These are phyloP conservation scores for Ptilodon capucinus DNA, from an alignment of 2,888 invertebrate genomes.

Conservation along the genomic window DNA sequence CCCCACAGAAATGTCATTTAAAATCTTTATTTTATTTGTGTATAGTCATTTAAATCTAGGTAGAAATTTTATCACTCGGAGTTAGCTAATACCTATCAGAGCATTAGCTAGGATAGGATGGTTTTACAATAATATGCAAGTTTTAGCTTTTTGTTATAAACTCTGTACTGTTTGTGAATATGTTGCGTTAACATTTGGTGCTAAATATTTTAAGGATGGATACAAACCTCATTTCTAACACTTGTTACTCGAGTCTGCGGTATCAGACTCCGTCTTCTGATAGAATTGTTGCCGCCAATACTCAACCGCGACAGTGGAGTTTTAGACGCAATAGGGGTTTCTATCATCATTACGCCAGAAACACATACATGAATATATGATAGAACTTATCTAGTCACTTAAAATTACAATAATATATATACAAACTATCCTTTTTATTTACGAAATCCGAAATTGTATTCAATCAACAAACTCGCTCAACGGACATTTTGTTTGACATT, in stretches of 20 bases:
- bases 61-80: too few relatives aligned
- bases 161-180: too few relatives aligned
- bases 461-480: conserved; percentile 9
- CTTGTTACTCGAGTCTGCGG: conserved; percentile 47
- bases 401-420: background rate
- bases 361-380: background rate
- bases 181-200: too few relatives aligned
- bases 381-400: background rate
- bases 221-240: conserved; percentile 58
- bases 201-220: background rate
- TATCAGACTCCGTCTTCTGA: conserved; percentile 63
- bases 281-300: conserved; percentile 56
- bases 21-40: too few relatives aligned
- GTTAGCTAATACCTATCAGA: too few relatives aligned
- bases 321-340: conserved; percentile 61
- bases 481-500: background rate
- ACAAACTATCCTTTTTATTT: background rate
- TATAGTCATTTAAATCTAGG: too few relatives aligned
- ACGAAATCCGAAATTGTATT: conserved; percentile 9
- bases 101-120: too few relatives aligned
- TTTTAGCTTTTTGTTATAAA: too few relatives aligned
- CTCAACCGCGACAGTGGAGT: conserved; percentile 54
- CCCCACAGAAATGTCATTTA: too few relatives aligned
- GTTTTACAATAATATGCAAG: too few relatives aligned
- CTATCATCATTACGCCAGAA: conserved; percentile 50